phyloP scores from a whole-genome alignment of 2,113 vertebrate species.

The Apteryx mantelli region DNA sequence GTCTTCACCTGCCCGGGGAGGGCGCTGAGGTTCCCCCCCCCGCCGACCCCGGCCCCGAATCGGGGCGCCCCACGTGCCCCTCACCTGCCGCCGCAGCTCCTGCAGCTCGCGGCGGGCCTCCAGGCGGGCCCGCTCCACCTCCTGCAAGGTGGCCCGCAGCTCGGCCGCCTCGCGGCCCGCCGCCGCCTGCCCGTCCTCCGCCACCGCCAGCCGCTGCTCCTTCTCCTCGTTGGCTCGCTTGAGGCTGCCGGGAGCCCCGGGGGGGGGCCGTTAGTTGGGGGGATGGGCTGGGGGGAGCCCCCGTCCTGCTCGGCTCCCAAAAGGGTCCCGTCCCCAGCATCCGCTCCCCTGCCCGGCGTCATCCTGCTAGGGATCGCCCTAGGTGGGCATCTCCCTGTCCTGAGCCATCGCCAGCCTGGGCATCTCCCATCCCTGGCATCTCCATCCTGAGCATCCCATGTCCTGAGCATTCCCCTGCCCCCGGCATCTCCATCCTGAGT shows the following conservation, averaged over 20 bases:
- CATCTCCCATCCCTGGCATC: background rate
- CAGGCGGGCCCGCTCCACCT: slow-evolving; percentile 87
- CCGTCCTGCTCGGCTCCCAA: no score
- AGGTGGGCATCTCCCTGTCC: no score
- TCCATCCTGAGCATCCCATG: background rate
- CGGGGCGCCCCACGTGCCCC: background rate
- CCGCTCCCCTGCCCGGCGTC: background rate
- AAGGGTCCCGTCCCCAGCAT: no score
- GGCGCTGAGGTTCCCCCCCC: no score
- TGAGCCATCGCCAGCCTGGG: accelerated
- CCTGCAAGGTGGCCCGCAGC: slow-evolving; percentile 85
- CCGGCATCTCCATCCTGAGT: background rate
- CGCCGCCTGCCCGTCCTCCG: slow-evolving; percentile 83
- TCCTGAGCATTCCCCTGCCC: background rate
- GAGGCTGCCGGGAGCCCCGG: slow-evolving; percentile 67
- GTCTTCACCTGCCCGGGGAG: slow-evolving; percentile 83
- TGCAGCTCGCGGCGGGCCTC: slow-evolving; percentile 92
- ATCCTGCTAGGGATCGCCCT: background rate
- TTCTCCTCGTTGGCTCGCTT: slow-evolving; percentile 89
- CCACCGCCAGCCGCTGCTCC: slow-evolving; percentile 83
- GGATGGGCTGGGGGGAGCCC: background rate
- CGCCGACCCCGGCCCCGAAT: no score
- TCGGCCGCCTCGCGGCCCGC: slow-evolving; percentile 84
- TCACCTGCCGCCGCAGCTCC: slow-evolving; percentile 89
- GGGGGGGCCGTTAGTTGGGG: background rate